Base-by-base conservation (phyloP, 2,113 vertebrate species). In the Poicephalus meyeri region DNA sequence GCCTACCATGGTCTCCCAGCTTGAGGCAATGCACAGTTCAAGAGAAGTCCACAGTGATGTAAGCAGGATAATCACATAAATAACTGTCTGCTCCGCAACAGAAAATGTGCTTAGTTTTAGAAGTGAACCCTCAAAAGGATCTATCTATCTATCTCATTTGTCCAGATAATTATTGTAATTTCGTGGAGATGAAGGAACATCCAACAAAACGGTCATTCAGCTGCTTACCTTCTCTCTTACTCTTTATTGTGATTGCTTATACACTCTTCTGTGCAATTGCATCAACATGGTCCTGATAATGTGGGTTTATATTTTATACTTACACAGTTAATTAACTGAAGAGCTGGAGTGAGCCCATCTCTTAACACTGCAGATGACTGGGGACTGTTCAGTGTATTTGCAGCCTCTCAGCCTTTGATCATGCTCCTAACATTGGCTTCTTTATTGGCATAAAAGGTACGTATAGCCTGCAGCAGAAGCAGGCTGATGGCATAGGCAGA, bases 391-490 rank as follows among this genome's bases (percentile, higher is more conserved):
- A 73, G 35, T 0, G 1, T 13, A 26, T 73, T 88, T 50, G 25
- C 49, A 88, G 46, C 46, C 55, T 16, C 26, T 42, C 26, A 80
- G 35, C 16, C 82, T 69, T 74, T 58, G 20, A 63, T 42, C 1
- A 0, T 33, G 13, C 13, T 78, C 3, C 0, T 60, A 33, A 19
- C 0, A 0, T n/a, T 46, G 16, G 55, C 44, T 7, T 61, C 72
- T 66, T 66, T 29, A 11, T 3, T 73, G 55, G 10, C 31, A 58
- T 39, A 14, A 25, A 37, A 60, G 37, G 26, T 31, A 37, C 46
- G 46, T 35, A 0, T 28, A 53, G 70, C 28, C 25, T 68, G 6
- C 23, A 13, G 25, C 0, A 2, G 41, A n/a, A 60, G 16, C 25
- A 56, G 31, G 41, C 42, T 58, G 37, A 16, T 23, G 61, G 3